These are phyloP conservation scores for Marasmarcha lunaedactyla DNA, from an alignment of 2,888 invertebrate genomes.

Conservation along the genomic window DNA sequence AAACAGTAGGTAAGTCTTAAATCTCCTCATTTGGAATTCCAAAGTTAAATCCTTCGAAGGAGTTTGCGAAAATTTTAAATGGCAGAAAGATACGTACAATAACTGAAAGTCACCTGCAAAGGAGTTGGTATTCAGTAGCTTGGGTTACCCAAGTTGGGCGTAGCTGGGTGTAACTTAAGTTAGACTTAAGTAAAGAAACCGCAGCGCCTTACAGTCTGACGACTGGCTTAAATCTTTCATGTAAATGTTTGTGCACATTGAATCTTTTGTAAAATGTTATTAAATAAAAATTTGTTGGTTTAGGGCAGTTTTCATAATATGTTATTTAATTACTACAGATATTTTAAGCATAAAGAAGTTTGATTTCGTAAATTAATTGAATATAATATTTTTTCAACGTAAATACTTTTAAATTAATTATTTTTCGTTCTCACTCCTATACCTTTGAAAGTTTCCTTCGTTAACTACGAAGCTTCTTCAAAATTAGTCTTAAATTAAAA, in stretches of 20 bases:
- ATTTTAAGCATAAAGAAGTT: too few species aligned
- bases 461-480: too few species aligned
- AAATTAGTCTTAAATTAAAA: too few species aligned
- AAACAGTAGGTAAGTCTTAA: conserved; percentile 19
- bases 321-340: too few species aligned
- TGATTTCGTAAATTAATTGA: too few species aligned
- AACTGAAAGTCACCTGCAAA: conserved; percentile 50
- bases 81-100: conserved; percentile 26
- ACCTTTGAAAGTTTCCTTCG: too few species aligned
- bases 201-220: conserved; percentile 50
- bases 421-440: too few species aligned
- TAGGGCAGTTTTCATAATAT: too few species aligned
- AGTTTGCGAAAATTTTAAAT: conserved; percentile 39
- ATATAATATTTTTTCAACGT: too few species aligned
- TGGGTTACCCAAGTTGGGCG: conserved; percentile 53
- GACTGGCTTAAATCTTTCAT: conserved; percentile 49
- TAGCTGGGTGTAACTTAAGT: conserved; percentile 45
- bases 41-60: conserved; percentile 5
- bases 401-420: too few species aligned
- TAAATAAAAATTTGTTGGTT: too few species aligned
- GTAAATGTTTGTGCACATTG: conserved; percentile 2
- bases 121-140: conserved; percentile 49
- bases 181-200: conserved; percentile 61
- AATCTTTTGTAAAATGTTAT: conserved; percentile 1
- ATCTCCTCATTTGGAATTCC: conserved; percentile 33